Evolutionary conservation across 2,797 vertebrate species (phyloP).

Genomic region (Zenarchopterus dispar): DNA sequence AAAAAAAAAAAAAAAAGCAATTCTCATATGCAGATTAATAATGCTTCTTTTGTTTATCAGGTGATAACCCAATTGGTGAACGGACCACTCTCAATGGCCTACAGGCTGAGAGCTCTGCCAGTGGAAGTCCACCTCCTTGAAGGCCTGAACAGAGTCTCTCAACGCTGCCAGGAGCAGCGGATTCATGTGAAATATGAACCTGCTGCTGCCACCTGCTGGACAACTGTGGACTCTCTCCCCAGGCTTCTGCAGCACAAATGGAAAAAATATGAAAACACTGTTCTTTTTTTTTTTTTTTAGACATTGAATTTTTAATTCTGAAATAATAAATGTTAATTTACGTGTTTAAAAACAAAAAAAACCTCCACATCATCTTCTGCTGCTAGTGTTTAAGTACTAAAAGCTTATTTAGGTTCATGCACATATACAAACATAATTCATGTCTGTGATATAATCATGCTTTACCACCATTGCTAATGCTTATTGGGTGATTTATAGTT

Average conservation of each 20-base stretch:
- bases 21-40: no score
- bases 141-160: conserved; percentile 2
- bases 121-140: conserved; percentile 6
- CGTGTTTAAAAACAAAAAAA: background rate
- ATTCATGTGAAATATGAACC: conserved; percentile 33
- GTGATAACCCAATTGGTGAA: background rate
- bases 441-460: conserved; percentile 6
- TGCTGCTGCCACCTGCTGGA: conserved; percentile 68
- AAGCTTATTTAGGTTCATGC: conserved; percentile 27
- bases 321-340: conserved; percentile 8
- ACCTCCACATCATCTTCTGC: background rate
- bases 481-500: background rate
- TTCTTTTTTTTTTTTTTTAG: background rate
- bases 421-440: conserved; percentile 17
- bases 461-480: conserved; percentile 24
- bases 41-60: no score
- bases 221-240: background rate
- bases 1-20: no score
- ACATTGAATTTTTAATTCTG: conserved; percentile 39
- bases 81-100: background rate
- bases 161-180: conserved; percentile 13
- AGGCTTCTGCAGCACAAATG: conserved; percentile 4
- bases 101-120: conserved; percentile 3
- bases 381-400: conserved; percentile 10
- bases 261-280: background rate